Conservation (phyloP, 2,113 vertebrate genomes). For the Xiphias gladius region DNA sequence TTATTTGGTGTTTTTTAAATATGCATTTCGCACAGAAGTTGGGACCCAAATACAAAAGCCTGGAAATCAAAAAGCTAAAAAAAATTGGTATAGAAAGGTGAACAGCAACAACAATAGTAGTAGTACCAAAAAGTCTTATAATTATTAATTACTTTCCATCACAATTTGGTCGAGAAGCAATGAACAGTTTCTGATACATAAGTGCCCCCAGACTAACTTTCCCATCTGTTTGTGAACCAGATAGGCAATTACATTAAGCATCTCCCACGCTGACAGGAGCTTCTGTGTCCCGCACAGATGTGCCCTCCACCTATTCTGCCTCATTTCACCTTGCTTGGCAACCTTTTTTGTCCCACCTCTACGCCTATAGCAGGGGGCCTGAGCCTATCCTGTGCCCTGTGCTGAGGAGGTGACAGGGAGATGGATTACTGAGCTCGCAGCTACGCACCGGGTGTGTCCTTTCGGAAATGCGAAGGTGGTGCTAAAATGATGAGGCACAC, state of each 20-base stretch:
- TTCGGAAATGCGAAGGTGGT: slow-evolving; percentile 75
- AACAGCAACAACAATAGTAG: background rate
- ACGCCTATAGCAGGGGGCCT: slow-evolving; percentile 14
- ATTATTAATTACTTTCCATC: background rate
- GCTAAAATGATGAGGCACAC: slow-evolving; percentile 45
- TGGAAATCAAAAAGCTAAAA: background rate
- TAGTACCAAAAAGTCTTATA: background rate
- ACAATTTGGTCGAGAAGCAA: background rate
- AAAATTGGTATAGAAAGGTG: background rate
- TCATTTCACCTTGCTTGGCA: slow-evolving; percentile 55
- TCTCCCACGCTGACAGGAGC: slow-evolving; percentile 39
- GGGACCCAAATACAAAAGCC: background rate
- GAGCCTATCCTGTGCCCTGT: slow-evolving; percentile 28
- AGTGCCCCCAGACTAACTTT: slow-evolving; percentile 5
- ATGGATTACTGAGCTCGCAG: slow-evolving; percentile 68
- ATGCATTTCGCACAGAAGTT: background rate
- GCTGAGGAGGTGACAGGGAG: slow-evolving; percentile 57
- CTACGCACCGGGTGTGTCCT: slow-evolving; percentile 68
- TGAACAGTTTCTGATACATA: slow-evolving; percentile 2
- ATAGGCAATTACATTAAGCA: slow-evolving; percentile 5
- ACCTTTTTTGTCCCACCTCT: slow-evolving; percentile 52
- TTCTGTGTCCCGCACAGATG: slow-evolving; percentile 52
- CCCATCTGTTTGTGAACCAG: slow-evolving; percentile 36
- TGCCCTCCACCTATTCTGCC: slow-evolving; percentile 25
- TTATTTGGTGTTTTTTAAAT: background rate